These are phyloP conservation scores for Odontamblyopus lacepedii DNA, from an alignment of 2,797 vertebrate species.

Conservation along the genomic window DNA sequence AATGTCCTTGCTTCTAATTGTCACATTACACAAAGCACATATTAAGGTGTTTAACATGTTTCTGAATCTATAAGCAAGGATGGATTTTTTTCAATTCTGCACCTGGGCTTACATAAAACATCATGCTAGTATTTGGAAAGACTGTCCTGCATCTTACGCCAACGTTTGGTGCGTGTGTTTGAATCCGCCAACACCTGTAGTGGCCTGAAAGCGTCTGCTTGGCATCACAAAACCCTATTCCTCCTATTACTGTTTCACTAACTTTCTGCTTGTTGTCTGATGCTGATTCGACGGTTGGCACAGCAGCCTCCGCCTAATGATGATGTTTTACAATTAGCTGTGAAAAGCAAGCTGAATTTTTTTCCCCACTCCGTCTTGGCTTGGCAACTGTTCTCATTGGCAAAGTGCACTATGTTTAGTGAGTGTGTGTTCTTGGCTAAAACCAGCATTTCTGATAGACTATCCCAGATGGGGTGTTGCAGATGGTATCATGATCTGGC, in stretches of 20 bases:
- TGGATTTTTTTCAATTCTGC: not conserved
- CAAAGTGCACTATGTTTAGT: constrained; percentile 61
- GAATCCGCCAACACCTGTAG: constrained; percentile 9
- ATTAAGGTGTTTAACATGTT: not conserved
- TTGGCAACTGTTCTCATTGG: constrained; percentile 64
- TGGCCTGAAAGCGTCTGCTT: not conserved
- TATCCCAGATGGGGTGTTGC: constrained; percentile 74
- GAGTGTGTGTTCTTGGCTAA: constrained; percentile 63
- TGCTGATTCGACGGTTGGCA: constrained; percentile 56
- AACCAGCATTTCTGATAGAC: constrained; percentile 70
- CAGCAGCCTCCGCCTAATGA: constrained; percentile 54
- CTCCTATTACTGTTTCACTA: constrained; percentile 30
- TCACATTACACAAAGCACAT: constrained; percentile 5
- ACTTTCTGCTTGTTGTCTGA: constrained; percentile 41
- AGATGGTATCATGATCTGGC: constrained; percentile 71
- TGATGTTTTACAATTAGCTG: constrained; percentile 71
- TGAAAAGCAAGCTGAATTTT: constrained; percentile 63
- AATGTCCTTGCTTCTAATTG: constrained; percentile 5
- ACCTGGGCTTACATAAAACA: constrained; percentile 2
- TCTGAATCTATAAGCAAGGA: not conserved
- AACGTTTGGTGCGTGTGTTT: not conserved
- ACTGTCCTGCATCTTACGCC: not conserved
- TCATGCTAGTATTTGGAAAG: not conserved
- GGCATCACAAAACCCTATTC: not conserved
- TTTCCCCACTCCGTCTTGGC: constrained; percentile 50